phyloP scores from a whole-genome alignment of 2,888 invertebrate species.

The Ellobium chinense region DNA sequence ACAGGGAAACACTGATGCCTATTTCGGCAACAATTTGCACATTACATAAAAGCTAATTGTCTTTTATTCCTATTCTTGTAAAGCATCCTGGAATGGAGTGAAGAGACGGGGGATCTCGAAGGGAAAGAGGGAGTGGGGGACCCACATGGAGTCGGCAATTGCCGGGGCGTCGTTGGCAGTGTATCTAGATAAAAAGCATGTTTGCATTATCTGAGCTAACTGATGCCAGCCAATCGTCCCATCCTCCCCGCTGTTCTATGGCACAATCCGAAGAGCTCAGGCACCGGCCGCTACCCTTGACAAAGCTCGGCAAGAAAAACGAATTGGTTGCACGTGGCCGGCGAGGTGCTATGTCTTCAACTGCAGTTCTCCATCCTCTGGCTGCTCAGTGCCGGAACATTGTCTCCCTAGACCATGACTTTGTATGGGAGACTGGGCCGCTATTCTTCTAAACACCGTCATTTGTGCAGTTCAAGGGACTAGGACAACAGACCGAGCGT shows the following conservation, averaged over 20 bases:
- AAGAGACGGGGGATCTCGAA: neutral
- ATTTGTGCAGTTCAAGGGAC: conserved; percentile 35
- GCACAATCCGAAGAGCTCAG: neutral
- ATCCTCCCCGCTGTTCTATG: neutral
- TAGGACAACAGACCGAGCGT: neutral
- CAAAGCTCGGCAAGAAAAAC: conserved; percentile 6
- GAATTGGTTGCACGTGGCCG: conserved; percentile 28
- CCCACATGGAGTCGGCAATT: neutral
- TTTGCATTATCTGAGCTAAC: neutral
- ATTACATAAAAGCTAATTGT: neutral
- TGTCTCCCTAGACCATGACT: conserved; percentile 8
- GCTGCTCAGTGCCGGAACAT: neutral
- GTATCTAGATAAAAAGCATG: conserved; percentile 12
- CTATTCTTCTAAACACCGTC: conserved; percentile 13
- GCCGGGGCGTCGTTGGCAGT: neutral
- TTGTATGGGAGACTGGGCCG: neutral
- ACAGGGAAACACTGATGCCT: neutral
- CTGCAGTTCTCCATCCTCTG: neutral
- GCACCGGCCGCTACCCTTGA: neutral
- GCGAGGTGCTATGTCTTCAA: neutral
- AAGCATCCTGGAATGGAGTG: neutral
- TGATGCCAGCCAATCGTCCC: neutral
- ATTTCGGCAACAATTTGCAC: neutral
- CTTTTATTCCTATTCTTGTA: neutral
- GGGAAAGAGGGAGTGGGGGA: neutral